Conservation (phyloP, 2,797 vertebrate species). For the Knipowitschia caucasica region DNA sequence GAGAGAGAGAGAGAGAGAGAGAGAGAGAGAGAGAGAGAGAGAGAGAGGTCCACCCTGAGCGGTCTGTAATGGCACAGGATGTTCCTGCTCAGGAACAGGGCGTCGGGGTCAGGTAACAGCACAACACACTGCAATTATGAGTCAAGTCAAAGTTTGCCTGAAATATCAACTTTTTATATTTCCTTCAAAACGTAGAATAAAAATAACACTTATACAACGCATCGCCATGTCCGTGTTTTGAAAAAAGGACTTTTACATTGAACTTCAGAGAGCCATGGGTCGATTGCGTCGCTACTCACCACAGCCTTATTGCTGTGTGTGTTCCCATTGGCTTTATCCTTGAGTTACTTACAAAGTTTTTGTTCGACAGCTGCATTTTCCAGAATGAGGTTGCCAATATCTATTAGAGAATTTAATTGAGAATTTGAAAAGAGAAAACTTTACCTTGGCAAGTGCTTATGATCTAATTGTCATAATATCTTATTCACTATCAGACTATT, state of each 20-base stretch:
- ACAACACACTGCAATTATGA: slow-evolving; percentile 2
- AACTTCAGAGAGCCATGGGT: no score
- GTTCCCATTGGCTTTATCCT: no score
- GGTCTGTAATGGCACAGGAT: slow-evolving; percentile 5
- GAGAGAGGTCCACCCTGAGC: neutral
- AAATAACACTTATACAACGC: no score
- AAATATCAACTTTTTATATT: slow-evolving; percentile 12
- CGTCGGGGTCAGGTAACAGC: slow-evolving; percentile 13
- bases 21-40: slow-evolving; percentile 7
- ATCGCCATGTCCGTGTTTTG: no score
- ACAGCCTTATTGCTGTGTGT: no score
- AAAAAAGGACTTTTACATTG: no score
- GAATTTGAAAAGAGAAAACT: neutral
- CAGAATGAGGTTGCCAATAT: neutral
- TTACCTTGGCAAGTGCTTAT: no score
- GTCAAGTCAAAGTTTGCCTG: neutral
- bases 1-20: slow-evolving; percentile 14
- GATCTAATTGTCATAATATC: no score
- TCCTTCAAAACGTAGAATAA: no score
- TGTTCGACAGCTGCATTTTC: neutral
- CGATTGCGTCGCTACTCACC: no score
- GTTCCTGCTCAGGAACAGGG: slow-evolving; percentile 11
- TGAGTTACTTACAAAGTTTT: no score
- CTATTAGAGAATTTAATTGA: neutral
- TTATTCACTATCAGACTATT: no score